These are phyloP conservation scores for Hemibagrus guttatus DNA, from an alignment of 2,797 vertebrate species.

Conservation along the genomic window DNA sequence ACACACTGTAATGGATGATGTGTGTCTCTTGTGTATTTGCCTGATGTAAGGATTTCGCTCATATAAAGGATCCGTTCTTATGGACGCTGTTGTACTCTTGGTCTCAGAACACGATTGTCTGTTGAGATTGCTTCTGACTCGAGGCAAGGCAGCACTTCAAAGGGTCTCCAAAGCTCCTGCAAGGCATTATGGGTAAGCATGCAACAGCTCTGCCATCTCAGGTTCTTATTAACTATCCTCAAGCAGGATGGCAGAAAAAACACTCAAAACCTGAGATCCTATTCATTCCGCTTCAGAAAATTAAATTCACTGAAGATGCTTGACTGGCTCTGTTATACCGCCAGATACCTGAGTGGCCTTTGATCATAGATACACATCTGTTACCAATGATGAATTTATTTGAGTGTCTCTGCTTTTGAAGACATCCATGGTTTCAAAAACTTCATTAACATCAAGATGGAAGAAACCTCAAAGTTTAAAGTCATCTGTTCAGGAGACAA, in stretches of 20 bases:
- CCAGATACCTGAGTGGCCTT: neutral
- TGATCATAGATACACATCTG: neutral
- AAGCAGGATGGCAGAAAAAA: constrained; percentile 28
- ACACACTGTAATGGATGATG: constrained; percentile 22
- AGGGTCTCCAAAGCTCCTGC: constrained; percentile 18
- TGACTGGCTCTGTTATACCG: neutral
- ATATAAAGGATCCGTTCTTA: constrained; percentile 2
- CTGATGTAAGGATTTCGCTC: constrained; percentile 28
- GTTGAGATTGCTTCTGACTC: constrained; percentile 41
- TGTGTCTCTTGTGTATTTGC: constrained; percentile 22
- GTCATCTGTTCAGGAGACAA: constrained; percentile 61
- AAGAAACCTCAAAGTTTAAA: constrained; percentile 59
- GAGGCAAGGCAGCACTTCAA: constrained; percentile 40
- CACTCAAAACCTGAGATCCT: neutral
- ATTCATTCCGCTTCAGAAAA: neutral
- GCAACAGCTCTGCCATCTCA: constrained; percentile 28
- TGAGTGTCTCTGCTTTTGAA: neutral
- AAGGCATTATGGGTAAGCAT: constrained; percentile 33
- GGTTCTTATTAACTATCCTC: constrained; percentile 45
- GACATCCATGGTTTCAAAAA: neutral
- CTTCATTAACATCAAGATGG: neutral
- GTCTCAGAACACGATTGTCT: constrained; percentile 25
- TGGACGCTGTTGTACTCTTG: constrained; percentile 25
- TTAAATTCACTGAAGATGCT: neutral
- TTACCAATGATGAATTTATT: neutral